phyloP scores from a whole-genome alignment of 2,888 invertebrate genomes.

The Leptopilina syphax region DNA sequence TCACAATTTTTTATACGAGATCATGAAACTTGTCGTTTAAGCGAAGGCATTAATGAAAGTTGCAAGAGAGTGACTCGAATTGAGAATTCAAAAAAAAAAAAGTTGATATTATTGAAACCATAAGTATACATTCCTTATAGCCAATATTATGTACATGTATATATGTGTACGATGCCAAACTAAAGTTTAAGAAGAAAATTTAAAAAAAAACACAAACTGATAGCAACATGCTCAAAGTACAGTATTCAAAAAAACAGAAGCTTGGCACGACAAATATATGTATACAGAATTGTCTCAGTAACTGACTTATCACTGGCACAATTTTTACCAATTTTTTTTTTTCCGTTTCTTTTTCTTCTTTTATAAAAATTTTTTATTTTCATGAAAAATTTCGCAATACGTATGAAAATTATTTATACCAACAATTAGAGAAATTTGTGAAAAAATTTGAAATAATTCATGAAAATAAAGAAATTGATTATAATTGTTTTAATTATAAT shows the following conservation, averaged over 20 bases:
- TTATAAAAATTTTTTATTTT: background rate
- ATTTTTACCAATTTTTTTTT: background rate
- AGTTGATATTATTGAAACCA: slow-evolving; percentile 55
- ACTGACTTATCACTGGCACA: slow-evolving; percentile 9
- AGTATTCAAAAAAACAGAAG: slow-evolving; percentile 62
- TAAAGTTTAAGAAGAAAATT: slow-evolving; percentile 59
- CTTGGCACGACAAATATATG: slow-evolving; percentile 75
- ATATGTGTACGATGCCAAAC: slow-evolving; percentile 74
- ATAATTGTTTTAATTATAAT: too few species aligned
- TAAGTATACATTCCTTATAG: slow-evolving; percentile 69
- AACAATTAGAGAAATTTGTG: background rate
- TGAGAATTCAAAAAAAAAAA: slow-evolving; percentile 43
- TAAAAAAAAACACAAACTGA: slow-evolving; percentile 46
- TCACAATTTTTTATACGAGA: slow-evolving; percentile 23
- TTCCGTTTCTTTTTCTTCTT: background rate
- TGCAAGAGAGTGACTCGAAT: slow-evolving; percentile 27
- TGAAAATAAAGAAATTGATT: too few species aligned
- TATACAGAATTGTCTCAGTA: slow-evolving; percentile 58
- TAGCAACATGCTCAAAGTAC: slow-evolving; percentile 57
- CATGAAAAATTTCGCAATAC: background rate
- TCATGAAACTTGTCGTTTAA: slow-evolving; percentile 15
- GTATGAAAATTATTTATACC: too few species aligned
- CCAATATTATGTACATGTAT: slow-evolving; percentile 71
- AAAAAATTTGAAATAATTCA: slow-evolving; percentile 22
- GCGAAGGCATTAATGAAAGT: slow-evolving; percentile 28